These are phyloP conservation scores for Desmodus rotundus DNA, from an alignment of 2,113 vertebrate genomes.

Conservation along the genomic window DNA sequence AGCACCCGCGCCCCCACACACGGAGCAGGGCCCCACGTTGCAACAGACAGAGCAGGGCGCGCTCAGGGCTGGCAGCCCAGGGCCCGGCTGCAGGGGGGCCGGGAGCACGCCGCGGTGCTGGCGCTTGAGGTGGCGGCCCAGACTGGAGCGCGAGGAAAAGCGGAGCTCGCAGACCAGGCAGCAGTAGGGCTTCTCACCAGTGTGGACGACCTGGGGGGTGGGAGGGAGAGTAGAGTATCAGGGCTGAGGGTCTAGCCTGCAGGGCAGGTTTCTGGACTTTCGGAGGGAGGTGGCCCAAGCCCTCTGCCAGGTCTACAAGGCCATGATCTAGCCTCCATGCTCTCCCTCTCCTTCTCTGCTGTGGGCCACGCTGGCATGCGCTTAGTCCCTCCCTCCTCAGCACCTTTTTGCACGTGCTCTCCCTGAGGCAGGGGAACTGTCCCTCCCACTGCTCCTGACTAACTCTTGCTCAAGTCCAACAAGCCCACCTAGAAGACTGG, in stretches of 20 bases:
- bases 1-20: constrained; percentile 34
- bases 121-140: constrained; percentile 77
- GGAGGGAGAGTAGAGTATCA: neutral
- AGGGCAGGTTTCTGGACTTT: too few species aligned
- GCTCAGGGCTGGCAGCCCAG: constrained; percentile 27
- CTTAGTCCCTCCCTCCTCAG: neutral
- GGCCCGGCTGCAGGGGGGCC: neutral
- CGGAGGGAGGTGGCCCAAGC: fast-evolving
- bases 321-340: neutral
- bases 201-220: constrained; percentile 73
- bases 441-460: neutral
- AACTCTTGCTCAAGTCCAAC: neutral
- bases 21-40: constrained; percentile 64
- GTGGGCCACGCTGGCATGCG: neutral
- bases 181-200: constrained; percentile 78
- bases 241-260: neutral
- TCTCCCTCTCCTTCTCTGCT: neutral
- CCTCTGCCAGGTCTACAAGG: neutral
- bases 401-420: neutral
- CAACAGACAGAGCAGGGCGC: constrained; percentile 59
- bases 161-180: constrained; percentile 77
- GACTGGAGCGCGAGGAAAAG: constrained; percentile 77
- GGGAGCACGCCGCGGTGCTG: constrained; percentile 72
- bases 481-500: neutral
- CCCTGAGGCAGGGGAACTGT: neutral